Conservation (phyloP, 1,140 invertebrate genomes). For the Eriocheir sinensis region DNA sequence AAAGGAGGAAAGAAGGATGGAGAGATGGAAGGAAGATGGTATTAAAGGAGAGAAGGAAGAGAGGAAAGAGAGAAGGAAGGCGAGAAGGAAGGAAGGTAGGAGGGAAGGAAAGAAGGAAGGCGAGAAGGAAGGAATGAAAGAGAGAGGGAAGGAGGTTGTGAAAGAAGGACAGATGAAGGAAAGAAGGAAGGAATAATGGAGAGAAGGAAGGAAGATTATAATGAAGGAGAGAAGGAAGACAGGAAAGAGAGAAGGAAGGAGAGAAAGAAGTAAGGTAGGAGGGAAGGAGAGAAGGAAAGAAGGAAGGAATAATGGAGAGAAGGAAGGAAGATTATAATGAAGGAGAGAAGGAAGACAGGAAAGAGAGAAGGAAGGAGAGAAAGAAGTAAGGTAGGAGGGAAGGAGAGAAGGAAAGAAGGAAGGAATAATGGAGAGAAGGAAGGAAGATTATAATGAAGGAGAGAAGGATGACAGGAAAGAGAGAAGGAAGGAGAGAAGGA, state of each 20-base stretch:
- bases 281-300: background rate
- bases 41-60: constrained; percentile 11
- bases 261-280: background rate
- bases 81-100: background rate
- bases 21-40: background rate
- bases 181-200: background rate
- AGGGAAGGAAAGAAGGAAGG: background rate
- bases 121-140: background rate
- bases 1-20: background rate
- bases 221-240: background rate
- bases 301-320: background rate
- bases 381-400: background rate
- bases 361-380: background rate
- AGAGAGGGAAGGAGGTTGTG: constrained; percentile 3
- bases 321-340: background rate
- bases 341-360: background rate
- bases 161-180: background rate
- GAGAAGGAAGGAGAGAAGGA: no score
- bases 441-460: background rate
- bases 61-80: background rate
- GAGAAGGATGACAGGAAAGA: background rate
- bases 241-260: background rate
- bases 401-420: background rate
- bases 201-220: background rate
- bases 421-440: background rate